Conservation (phyloP, 2,888 invertebrate genomes). For the Bimastos eiseni region DNA sequence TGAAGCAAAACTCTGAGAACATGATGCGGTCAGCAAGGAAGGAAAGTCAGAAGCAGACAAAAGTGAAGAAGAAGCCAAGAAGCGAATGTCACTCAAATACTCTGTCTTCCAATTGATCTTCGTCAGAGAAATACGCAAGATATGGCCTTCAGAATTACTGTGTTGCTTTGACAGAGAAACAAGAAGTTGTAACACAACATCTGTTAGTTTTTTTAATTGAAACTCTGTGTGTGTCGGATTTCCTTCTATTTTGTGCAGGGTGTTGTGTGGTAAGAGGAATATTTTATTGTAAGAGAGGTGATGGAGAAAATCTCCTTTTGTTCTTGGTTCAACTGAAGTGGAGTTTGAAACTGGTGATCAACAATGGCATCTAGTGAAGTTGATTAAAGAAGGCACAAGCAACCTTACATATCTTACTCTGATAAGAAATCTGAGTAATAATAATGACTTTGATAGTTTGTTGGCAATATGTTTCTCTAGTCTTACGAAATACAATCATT, state of each 20-base stretch:
- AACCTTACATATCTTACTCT: no score
- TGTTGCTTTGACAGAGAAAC: neutral
- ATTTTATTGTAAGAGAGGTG: neutral
- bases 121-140: neutral
- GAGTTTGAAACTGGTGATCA: neutral
- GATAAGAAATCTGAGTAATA: neutral
- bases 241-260: neutral
- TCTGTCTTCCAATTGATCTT: neutral
- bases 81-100: neutral
- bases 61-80: neutral
- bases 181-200: neutral
- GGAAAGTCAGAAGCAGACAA: conserved; percentile 6
- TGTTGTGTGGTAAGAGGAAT: neutral
- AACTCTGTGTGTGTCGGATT: neutral
- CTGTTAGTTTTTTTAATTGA: neutral
- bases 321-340: neutral
- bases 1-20: conserved; percentile 2
- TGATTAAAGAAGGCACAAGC: neutral
- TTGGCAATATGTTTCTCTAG: conserved; percentile 2
- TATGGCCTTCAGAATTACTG: neutral
- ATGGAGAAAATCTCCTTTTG: neutral
- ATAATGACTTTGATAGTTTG: neutral
- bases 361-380: neutral
- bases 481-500: neutral
- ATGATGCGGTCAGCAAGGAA: conserved; percentile 2